Evolutionary conservation across 2,797 vertebrate species (phyloP).

Genomic region (Ataeniobius toweri): DNA sequence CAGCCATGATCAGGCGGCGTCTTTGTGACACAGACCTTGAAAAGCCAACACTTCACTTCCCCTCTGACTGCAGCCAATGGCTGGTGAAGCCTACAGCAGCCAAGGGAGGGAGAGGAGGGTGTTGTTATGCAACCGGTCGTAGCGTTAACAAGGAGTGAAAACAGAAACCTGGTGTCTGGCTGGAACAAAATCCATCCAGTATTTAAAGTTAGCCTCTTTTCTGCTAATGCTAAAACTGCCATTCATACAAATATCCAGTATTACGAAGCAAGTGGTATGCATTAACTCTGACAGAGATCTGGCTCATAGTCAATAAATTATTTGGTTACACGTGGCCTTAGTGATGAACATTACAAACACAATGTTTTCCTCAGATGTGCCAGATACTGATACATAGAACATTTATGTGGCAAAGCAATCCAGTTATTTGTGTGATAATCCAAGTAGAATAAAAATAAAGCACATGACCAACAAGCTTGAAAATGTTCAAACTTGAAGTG

Average conservation of each 20-base stretch:
- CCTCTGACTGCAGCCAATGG: constrained; percentile 59
- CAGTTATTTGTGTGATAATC: not conserved
- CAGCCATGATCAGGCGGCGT: constrained; percentile 28
- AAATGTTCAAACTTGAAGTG: not conserved
- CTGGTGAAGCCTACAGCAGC: constrained; percentile 50
- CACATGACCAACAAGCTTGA: constrained; percentile 14
- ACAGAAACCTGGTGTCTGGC: constrained; percentile 72
- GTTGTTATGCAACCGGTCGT: constrained; percentile 77
- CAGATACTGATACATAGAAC: not conserved
- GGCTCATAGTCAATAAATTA: not conserved
- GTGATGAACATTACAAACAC: not conserved
- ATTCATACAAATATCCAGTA: not conserved
- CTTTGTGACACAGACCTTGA: constrained; percentile 65
- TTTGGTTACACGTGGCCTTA: not conserved
- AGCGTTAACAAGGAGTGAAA: constrained; percentile 77
- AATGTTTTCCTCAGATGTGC: not conserved
- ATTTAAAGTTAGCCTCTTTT: constrained; percentile 15
- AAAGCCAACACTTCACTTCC: constrained; percentile 63
- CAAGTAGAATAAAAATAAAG: not conserved
- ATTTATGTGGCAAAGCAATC: not conserved
- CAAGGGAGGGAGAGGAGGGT: constrained; percentile 13
- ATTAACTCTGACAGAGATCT: not conserved
- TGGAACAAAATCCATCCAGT: constrained; percentile 48
- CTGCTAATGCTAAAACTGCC: constrained; percentile 10
- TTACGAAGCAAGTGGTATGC: not conserved